Evolutionary conservation across 2,888 invertebrate species (phyloP), one percentile per base, ranked within the genome.

Genomic region (Yponomeuta malinellus): DNA sequence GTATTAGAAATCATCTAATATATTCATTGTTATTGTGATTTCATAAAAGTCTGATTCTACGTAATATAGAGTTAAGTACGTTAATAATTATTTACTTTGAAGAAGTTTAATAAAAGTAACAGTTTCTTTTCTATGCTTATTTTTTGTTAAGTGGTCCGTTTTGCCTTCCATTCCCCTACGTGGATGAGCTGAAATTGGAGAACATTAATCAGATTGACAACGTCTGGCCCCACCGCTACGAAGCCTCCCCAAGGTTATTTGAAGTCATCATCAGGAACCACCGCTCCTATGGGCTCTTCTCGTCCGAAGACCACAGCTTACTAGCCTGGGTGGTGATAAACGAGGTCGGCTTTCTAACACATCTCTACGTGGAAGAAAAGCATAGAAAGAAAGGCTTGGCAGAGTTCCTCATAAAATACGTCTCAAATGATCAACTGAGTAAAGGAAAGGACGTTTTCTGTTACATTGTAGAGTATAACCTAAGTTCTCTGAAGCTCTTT

Each of bases 261-360:
- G 73, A 76, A 72, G 52, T 68, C 6, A 71, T 80, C 69, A 74
- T 77, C 68, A 73, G 73, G 2, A 73, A 76, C 66, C 74, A 73
- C 23, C 73, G 76, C 12, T 74, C 75, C 2, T 80, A 78, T 48
- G 79, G 76, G 0, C 72, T 81, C 1, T 81, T 78, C 72, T 76
- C 76, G 5, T 67, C 37, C 10, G 71, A 69, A 63, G 73, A 75
- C 68, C 66, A 77, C 23, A 52, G 72, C n/a, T 76, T 79, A 29
- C n/a, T 74, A 29, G 70, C 73, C 4, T 74, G 74, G 74, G 37
- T 73, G 29, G 29, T 69, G 6, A 69, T 73, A 9, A 72, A 69
- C 37, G 74, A 74, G 72, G 69, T 63, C 10, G 73, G 74, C 2
- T 71, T 71, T 48, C 59, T 73, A 10, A 72, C 69, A 12, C 73